Percentiles rank a stretch among this genome's conserved stretches.
phyloP scores from a whole-genome alignment of 2,113 vertebrate genomes.

The Pimephales promelas region DNA sequence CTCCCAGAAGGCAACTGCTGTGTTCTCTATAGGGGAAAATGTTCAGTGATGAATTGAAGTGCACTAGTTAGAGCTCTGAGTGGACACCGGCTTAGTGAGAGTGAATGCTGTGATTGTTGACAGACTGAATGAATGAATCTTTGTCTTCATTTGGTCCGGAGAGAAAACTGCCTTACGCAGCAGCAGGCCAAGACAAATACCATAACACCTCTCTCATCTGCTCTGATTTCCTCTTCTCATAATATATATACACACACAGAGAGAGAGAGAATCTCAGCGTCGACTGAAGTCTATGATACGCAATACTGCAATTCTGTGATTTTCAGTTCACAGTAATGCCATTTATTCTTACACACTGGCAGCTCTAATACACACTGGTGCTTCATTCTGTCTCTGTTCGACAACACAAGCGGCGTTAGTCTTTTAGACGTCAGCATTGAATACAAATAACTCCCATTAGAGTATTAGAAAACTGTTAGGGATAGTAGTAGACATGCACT shows the following conservation, averaged over 20 bases:
- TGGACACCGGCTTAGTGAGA: not conserved
- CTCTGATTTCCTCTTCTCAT: not conserved
- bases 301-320: not conserved
- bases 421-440: not conserved
- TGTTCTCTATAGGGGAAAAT: not conserved
- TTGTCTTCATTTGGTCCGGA: constrained; percentile 19
- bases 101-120: constrained; percentile 11
- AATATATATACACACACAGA: not conserved
- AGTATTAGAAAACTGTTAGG: too few species aligned
- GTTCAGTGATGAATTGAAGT: constrained; percentile 10
- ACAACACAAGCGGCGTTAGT: not conserved
- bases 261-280: not conserved
- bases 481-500: too few species aligned
- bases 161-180: constrained; percentile 16
- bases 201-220: not conserved
- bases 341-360: not conserved
- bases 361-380: not conserved
- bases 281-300: not conserved
- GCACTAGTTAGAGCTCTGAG: constrained; percentile 9
- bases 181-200: constrained; percentile 8
- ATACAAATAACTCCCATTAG: not conserved
- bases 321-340: not conserved
- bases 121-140: constrained; percentile 9
- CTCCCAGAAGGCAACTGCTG: not conserved
- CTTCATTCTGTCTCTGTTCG: not conserved